phyloP scores from a whole-genome alignment of 2,797 vertebrate species.

The Jordanella pulchra region DNA sequence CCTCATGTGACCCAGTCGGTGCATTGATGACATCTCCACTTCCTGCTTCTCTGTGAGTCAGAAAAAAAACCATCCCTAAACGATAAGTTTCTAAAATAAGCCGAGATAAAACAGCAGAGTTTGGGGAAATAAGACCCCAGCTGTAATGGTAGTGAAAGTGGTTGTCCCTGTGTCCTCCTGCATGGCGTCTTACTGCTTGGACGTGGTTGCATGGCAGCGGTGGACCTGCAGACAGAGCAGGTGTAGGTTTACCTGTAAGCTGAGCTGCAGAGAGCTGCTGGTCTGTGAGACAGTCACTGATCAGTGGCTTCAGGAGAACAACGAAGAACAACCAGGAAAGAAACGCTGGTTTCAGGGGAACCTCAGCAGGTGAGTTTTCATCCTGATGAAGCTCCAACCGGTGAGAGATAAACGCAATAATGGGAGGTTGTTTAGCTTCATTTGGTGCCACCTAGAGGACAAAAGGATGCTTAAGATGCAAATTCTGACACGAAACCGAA shows the following conservation, averaged over 20 bases:
- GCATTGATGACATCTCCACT: no score
- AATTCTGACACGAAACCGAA: no score
- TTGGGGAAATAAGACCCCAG: neutral
- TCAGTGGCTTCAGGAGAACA: constrained; percentile 7
- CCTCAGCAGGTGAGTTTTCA: constrained; percentile 33
- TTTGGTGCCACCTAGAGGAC: neutral
- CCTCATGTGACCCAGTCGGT: no score
- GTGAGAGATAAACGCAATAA: neutral
- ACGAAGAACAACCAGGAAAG: neutral
- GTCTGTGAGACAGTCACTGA: neutral
- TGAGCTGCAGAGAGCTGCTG: constrained; percentile 34
- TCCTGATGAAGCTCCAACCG: neutral
- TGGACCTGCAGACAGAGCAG: constrained; percentile 29
- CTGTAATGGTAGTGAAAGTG: neutral
- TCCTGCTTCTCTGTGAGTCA: no score
- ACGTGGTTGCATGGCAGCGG: constrained; percentile 45
- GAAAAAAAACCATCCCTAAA: no score
- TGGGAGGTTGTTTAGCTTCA: neutral
- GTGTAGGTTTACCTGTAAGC: constrained; percentile 48
- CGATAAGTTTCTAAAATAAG: no score
- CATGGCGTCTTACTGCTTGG: constrained; percentile 20
- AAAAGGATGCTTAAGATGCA: neutral
- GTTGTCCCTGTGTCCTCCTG: neutral
- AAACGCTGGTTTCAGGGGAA: neutral
- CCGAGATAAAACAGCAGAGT: no score